Evolutionary conservation across 1,140 invertebrate species (phyloP), one percentile per base, ranked within the genome.

Genomic region (Rhagoletis pomonella): DNA sequence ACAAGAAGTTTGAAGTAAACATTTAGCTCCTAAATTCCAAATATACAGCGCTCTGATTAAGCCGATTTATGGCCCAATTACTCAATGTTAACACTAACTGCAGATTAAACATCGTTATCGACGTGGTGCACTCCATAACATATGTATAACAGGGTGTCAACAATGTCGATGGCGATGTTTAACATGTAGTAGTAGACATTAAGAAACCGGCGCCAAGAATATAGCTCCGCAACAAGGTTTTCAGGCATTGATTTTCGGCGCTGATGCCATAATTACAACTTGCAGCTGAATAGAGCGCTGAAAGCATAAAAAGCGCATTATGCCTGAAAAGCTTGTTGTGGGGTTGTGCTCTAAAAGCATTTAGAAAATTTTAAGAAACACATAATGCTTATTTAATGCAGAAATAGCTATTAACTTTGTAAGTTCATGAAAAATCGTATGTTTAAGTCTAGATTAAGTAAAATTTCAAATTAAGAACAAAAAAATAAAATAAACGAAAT

Each of bases 321-420:
- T 29, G 29, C 29, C 29, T 29, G 29, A 29, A 29, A 29, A 29
- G 29, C 29, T 29, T 29, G 29, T 29, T 29, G 29, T 29, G 29
- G 29, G 29, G 29, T 29, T 29, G 29, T 29, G 29, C 29, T 29
- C 29, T 81, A 47, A n/a, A 47, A 81, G 73, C 73, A 29, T 81
- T 81, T 81, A 81, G 73, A 55, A 81, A 55, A 81, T 81, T 81
- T 29, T 19, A 55, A 77, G 39, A 81, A 81, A 81, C 47, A 55
- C 47, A 19, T 55, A 44, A 81, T 81, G 47, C 69, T 17, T 73
- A 44, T 73, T 47, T 81, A 81, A 81, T 42, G 73, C 73, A 81
- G 55, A 81, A 81, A 50, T 81, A 81, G 73, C 73, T 81, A 55
- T 81, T 81, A 81, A 55, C 55, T 81, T 81, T 81, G 14, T 81